Base-by-base conservation (phyloP, 2,797 vertebrate genomes). In the Sebastes minor region DNA sequence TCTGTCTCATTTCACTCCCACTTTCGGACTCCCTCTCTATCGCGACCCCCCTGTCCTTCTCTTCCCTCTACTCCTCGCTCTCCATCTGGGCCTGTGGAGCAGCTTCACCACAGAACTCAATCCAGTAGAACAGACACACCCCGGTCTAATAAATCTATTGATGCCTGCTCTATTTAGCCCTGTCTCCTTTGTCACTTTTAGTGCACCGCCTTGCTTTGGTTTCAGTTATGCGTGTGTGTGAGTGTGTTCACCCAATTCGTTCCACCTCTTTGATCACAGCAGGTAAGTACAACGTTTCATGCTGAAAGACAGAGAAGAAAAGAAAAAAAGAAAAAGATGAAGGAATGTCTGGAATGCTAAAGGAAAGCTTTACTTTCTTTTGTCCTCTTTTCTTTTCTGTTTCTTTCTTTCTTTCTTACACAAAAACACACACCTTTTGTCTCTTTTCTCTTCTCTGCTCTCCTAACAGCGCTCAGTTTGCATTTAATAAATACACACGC, bases 81-180 rank as follows among this genome's bases (percentile, higher is more conserved):
- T 88, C 92, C 90, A 89, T 93, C 90, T 90, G 89, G 87, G 78
- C 92, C 87, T n/a, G 82, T 86, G 86, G 88, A 82, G 79, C 84
- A 59, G 65, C 66, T 76, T 73, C 62, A 56, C 60, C 74, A 66
- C 75, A 82, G 84, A 86, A 53, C 53, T 64, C 16, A 12, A 55
- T 66, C 59, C 20, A 78, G 46, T 22, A 82, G 64, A 85, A n/a
- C 5, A 8, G 77, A 81, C 83, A 67, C 74, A 30, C 75, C 53
- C 67, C 14, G 4, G 27, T 65, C 55, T 13, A 20, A 82, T 74
- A 56, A 66, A 77, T 49, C 55, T 65, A 56, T 65, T 59, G 63
- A 78, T 53, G 69, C 27, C 49, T 6, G 10, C 59, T 79, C 70
- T 61, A 2, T 79, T 77, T 30, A 69, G 59, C 22, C 53, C 35